A percentile compares a stretch with the other conserved stretches of the same genome.
Conservation (phyloP, 2,113 vertebrate genomes). For the Brachypteracias leptosomus region DNA sequence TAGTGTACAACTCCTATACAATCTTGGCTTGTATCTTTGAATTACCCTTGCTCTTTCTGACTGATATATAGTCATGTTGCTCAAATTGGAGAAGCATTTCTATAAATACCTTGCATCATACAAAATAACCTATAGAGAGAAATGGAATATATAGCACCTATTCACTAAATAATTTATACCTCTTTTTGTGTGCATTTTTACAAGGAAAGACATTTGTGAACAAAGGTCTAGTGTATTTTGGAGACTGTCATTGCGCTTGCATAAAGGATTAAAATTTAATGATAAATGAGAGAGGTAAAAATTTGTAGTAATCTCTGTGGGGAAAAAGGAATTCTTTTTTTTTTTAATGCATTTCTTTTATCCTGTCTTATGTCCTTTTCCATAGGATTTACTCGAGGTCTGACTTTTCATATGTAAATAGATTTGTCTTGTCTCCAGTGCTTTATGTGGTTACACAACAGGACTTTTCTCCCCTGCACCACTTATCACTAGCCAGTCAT, state of each 20-base stretch:
- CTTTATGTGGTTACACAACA: slow-evolving; percentile 33
- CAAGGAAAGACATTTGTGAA: not conserved
- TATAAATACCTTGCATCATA: not conserved
- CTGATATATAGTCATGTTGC: not conserved
- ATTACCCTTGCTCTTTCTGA: not conserved
- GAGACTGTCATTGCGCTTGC: not conserved
- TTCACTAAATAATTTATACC: not conserved
- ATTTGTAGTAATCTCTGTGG: not conserved
- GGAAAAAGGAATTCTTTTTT: not conserved
- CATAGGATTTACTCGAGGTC: not conserved
- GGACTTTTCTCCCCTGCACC: not conserved
- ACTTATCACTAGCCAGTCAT: not conserved
- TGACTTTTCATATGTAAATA: slow-evolving; percentile 37
- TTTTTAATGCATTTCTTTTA: not conserved
- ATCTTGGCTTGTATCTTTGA: not conserved
- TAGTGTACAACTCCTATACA: not conserved
- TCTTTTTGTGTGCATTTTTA: not conserved
- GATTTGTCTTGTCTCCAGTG: not conserved
- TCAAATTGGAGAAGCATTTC: not conserved
- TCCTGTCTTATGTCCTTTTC: not conserved
- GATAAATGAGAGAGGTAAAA: not conserved
- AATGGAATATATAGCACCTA: not conserved
- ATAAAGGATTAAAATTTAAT: not conserved
- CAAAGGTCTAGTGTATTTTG: not conserved
- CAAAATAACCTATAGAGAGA: not conserved